These are phyloP conservation scores for Aspidoscelis tigris DNA, from an alignment of 2,113 vertebrate genomes.

Conservation along the genomic window DNA sequence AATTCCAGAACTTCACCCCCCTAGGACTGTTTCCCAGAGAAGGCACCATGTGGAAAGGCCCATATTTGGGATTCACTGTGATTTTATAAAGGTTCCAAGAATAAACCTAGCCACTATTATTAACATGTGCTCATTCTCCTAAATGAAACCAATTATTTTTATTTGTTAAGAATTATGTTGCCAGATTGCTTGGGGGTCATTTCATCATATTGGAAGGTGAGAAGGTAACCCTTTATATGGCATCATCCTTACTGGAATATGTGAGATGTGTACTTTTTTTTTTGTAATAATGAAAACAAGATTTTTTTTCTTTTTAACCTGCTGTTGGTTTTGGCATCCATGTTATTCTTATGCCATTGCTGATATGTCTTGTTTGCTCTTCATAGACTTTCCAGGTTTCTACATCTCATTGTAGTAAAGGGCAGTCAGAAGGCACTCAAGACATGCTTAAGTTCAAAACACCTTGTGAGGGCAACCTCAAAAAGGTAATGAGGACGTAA, in stretches of 20 bases:
- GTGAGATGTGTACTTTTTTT: not conserved
- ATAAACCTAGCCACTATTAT: constrained; percentile 24
- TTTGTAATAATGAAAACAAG: constrained; percentile 23
- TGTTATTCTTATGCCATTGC: not conserved
- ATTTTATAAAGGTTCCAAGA: constrained; percentile 22
- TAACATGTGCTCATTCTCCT: constrained; percentile 28
- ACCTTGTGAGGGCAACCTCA: too few relatives aligned
- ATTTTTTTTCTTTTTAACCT: constrained; percentile 11
- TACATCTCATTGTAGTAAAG: too few relatives aligned
- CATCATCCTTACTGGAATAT: constrained; percentile 27
- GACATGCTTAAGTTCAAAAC: too few relatives aligned
- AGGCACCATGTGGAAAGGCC: too few relatives aligned
- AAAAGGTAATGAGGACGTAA: too few relatives aligned
- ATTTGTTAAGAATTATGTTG: constrained; percentile 36
- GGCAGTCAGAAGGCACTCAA: too few relatives aligned
- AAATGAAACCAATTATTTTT: constrained; percentile 37
- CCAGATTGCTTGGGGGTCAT: constrained; percentile 29
- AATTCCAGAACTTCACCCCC: too few relatives aligned
- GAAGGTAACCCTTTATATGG: constrained; percentile 26
- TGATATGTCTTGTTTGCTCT: too few relatives aligned
- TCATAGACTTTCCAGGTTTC: too few relatives aligned
- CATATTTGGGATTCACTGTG: constrained; percentile 3
- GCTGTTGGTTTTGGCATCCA: constrained; percentile 33
- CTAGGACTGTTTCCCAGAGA: too few relatives aligned
- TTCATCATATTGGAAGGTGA: constrained; percentile 17